phyloP scores from a whole-genome alignment of 2,888 invertebrate genomes.

The Drosophila mercatorum region DNA sequence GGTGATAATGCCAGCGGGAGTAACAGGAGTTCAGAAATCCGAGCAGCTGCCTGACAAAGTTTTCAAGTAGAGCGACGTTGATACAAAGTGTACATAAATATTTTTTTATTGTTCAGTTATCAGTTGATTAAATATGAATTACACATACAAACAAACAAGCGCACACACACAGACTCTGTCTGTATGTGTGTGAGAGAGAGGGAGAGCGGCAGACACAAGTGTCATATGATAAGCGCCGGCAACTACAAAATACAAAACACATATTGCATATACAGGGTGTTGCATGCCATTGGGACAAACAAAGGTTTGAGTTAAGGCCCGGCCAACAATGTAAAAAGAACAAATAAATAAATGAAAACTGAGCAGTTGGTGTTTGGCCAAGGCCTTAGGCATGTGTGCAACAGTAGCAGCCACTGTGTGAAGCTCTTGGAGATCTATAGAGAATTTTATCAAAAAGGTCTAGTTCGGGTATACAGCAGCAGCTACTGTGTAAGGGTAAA shows the following conservation, averaged over 20 bases:
- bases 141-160: slow-evolving; percentile 57
- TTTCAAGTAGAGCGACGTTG: slow-evolving; percentile 16
- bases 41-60: slow-evolving; percentile 53
- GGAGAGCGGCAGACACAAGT: slow-evolving; percentile 12
- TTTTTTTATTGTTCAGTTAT: slow-evolving; percentile 57
- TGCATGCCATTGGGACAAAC: background rate
- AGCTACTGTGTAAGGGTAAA: too few species aligned
- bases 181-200: background rate
- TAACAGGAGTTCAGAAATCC: slow-evolving; percentile 76
- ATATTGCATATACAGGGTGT: slow-evolving; percentile 63
- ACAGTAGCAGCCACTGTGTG: slow-evolving; percentile 15
- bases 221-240: slow-evolving; percentile 74
- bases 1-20: slow-evolving; percentile 69
- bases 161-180: slow-evolving; percentile 3
- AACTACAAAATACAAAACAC: slow-evolving; percentile 37
- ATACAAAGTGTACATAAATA: slow-evolving; percentile 30
- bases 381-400: background rate
- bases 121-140: slow-evolving; percentile 81
- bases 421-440: too few species aligned
- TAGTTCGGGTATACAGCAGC: too few species aligned
- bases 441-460: too few species aligned
- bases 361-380: background rate
- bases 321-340: background rate
- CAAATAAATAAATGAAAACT: background rate
- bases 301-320: background rate